Evolutionary conservation across 64 coral and sea anemone genomes (phyloP), one percentile per base, ranked within the genome.

Genomic region (Dendronephthya gigantea): DNA sequence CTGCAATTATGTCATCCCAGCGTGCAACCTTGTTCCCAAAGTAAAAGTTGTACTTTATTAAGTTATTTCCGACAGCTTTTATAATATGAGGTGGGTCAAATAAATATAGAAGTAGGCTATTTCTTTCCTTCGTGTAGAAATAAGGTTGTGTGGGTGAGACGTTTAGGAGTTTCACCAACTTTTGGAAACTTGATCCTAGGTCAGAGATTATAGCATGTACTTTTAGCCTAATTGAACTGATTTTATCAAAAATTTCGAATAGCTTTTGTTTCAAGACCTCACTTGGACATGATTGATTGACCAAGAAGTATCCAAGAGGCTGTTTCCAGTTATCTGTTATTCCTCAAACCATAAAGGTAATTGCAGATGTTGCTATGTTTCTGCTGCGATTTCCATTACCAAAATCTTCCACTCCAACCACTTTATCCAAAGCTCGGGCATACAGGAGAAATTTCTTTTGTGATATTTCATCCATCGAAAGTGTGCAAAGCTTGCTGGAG

Each of bases 241-340:
- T 9, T 9, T 84, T 27, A 43, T 45, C 35, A 25, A 84, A 14
- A 49, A 9, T 13, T 38, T 45, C 39, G 11, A 45, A 14, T 13
- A 84, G 15, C 19, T n/a, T 41, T 11, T 8, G 1, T 27, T 84
- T 50, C 9, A 84, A 11, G 6, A 7, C 15, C 13, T 30, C 29
- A 23, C 45, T 50, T 17, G 31, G 23, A 10, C 40, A 30, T 9
- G 83, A 2, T 16, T 39, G 4, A 23, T 50, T 16, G 40, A 50
- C 40, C 11, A 84, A 23, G 32, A 49, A 49, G 40, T 49, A 84
- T 7, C 83, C 83, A 43, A 84, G n/a, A 25, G 83, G 83, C 45
- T 50, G 83, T 70, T 70, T 70, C 29, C 17, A 70, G 29, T 70
- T 70, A 8, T 70, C 66, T 31, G 17, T 70, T 70, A 70, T 32